A percentile compares a stretch with the other conserved stretches of the same genome.
These are phyloP conservation scores for Machaerirhynchus nigripectus DNA, from an alignment of 2,113 vertebrate species.

Conservation along the genomic window DNA sequence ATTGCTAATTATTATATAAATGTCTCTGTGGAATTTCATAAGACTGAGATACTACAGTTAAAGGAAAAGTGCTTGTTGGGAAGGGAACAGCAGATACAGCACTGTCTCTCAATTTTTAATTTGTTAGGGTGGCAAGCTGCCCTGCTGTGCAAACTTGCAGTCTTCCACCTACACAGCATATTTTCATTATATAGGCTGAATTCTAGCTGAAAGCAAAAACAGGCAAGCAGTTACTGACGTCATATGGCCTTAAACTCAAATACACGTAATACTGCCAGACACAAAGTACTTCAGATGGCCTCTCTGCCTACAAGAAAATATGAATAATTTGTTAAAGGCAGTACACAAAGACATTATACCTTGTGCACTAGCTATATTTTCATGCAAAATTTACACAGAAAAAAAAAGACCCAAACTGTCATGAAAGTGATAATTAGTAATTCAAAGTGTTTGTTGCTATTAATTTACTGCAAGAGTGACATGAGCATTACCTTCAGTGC, in stretches of 20 bases:
- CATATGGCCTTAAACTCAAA: not conserved
- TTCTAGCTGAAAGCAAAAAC: not conserved
- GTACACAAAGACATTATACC: not conserved
- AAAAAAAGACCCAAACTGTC: not conserved
- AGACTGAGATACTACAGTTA: not conserved
- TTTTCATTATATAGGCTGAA: not conserved
- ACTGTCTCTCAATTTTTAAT: not conserved
- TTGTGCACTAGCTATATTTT: not conserved
- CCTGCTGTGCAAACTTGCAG: not conserved
- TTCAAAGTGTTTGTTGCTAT: not conserved
- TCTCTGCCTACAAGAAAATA: not conserved
- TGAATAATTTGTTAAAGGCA: not conserved
- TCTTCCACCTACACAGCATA: not conserved
- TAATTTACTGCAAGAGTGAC: not conserved
- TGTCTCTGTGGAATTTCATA: not conserved
- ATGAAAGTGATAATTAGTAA: not conserved
- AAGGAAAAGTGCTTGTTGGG: not conserved
- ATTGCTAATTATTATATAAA: not conserved
- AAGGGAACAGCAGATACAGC: not conserved
- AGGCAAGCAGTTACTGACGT: not conserved
- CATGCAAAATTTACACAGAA: not conserved
- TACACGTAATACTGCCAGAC: not conserved
- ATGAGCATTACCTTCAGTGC: conserved; percentile 85
- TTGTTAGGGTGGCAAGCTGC: not conserved
- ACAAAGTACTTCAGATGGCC: not conserved